These are phyloP conservation scores for Amblyopsis hoosieri DNA, from an alignment of 2,797 vertebrate species.

Conservation along the genomic window DNA sequence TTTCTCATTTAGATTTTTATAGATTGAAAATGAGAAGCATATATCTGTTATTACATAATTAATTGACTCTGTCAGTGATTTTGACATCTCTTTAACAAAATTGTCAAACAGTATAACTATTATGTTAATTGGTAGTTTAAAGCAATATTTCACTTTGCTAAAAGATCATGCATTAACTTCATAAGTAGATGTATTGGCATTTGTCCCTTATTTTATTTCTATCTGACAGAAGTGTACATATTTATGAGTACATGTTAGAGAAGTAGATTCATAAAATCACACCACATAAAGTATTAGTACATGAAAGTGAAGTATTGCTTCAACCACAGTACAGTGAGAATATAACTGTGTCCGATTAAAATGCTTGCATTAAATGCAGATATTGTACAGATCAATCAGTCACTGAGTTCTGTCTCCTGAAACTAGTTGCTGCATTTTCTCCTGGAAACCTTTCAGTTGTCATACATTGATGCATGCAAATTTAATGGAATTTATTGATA, in stretches of 20 bases:
- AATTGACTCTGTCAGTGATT: no score
- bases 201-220: background rate
- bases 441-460: slow-evolving; percentile 51
- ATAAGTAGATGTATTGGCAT: background rate
- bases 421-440: slow-evolving; percentile 42
- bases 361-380: slow-evolving; percentile 17
- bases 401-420: slow-evolving; percentile 21
- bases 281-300: slow-evolving; percentile 13
- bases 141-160: slow-evolving; percentile 54
- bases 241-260: slow-evolving; percentile 5
- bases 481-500: slow-evolving; percentile 62
- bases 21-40: slow-evolving; percentile 17
- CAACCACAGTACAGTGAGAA: slow-evolving; percentile 32
- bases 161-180: slow-evolving; percentile 41
- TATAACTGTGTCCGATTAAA: slow-evolving; percentile 27
- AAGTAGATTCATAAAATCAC: slow-evolving; percentile 2
- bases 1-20: slow-evolving; percentile 9
- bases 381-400: no score
- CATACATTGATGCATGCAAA: slow-evolving; percentile 61
- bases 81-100: slow-evolving; percentile 6
- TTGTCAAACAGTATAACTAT: slow-evolving; percentile 10
- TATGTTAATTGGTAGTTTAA: slow-evolving; percentile 32
- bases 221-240: slow-evolving; percentile 16
- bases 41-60: no score
- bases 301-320: slow-evolving; percentile 57